These are phyloP conservation scores for Hydractinia echinata DNA, from an alignment of 30 jellyfish, hydroid and myxozoan species.

Conservation along the genomic window DNA sequence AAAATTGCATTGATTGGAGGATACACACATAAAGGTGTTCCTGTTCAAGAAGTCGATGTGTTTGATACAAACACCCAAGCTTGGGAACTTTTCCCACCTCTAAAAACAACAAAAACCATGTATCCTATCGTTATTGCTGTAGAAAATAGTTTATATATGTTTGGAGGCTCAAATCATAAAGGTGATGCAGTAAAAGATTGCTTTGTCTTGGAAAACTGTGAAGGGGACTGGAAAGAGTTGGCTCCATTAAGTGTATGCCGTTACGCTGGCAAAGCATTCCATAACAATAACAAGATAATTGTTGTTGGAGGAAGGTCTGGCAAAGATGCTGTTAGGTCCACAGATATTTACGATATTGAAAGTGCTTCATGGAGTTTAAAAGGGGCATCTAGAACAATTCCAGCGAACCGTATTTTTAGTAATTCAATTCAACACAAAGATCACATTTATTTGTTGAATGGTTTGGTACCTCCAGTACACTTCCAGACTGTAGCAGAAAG, in stretches of 20 bases:
- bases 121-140: neutral
- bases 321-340: slow-evolving; percentile 7
- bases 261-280: slow-evolving; percentile 4
- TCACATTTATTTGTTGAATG: neutral
- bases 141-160: slow-evolving; percentile 5
- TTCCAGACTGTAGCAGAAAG: neutral
- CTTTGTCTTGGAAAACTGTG: neutral
- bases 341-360: neutral
- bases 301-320: slow-evolving; percentile 12
- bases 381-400: neutral
- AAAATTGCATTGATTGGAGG: slow-evolving; percentile 8
- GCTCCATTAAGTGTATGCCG: neutral
- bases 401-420: neutral
- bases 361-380: neutral
- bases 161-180: slow-evolving; percentile 7
- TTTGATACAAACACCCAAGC: slow-evolving; percentile 1
- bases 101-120: slow-evolving; percentile 8
- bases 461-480: neutral
- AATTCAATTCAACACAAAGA: neutral
- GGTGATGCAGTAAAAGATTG: neutral
- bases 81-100: slow-evolving; percentile 13
- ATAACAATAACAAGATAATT: neutral
- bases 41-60: slow-evolving; percentile 5
- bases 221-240: slow-evolving; percentile 2
- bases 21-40: slow-evolving; percentile 1